A percentile compares a stretch with the other conserved stretches of the same genome.
Conservation (phyloP, 2,113 vertebrate species). For the Sylvicapra grimmia region DNA sequence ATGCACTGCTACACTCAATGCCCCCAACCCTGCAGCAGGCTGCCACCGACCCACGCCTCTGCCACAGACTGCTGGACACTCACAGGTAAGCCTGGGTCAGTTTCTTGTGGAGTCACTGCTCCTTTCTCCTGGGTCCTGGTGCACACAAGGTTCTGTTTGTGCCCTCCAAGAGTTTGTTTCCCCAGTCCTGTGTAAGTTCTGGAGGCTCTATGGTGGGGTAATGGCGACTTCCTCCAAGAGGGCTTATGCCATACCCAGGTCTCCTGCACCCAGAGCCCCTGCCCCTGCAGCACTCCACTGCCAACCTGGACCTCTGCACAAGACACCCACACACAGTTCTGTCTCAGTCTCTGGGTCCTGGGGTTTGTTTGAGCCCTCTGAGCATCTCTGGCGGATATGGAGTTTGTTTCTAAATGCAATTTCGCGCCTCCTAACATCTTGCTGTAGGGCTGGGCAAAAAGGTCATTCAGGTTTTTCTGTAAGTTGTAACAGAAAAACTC, state of each 20-base stretch:
- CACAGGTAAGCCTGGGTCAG: neutral
- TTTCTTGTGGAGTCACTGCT: neutral
- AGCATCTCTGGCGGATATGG: neutral
- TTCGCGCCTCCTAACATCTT: neutral
- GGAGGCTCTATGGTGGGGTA: neutral
- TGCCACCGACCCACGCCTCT: rapidly evolving
- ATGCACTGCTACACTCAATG: neutral
- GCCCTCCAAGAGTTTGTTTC: neutral
- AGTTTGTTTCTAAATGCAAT: neutral
- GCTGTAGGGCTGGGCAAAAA: neutral
- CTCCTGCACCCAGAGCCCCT: neutral
- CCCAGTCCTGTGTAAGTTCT: neutral
- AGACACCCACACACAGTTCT: neutral
- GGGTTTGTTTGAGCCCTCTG: neutral
- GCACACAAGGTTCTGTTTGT: neutral
- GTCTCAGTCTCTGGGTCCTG: neutral
- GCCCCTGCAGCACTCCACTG: neutral
- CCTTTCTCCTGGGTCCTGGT: neutral
- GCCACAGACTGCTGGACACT: neutral
- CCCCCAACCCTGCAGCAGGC: neutral
- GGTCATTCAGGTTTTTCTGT: neutral
- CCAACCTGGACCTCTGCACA: neutral
- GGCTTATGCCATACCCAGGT: neutral
- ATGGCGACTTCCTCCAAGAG: neutral
- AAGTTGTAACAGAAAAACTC: neutral